Conservation (phyloP, 2,113 vertebrate genomes). For the Perca flavescens region DNA sequence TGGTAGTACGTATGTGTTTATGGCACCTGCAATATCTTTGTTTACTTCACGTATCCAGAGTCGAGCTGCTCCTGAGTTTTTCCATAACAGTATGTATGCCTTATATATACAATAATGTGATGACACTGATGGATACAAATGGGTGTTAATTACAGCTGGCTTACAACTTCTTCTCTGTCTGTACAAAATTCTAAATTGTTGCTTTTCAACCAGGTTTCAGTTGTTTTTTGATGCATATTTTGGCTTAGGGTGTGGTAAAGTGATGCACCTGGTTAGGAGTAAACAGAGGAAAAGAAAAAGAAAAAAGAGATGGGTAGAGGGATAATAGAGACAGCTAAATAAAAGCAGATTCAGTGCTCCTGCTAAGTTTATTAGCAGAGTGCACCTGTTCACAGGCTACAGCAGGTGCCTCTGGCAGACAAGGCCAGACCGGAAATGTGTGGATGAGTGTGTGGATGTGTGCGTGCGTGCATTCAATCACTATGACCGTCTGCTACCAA, state of each 20-base stretch:
- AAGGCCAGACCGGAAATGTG: slow-evolving; percentile 4
- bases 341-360: slow-evolving; percentile 35
- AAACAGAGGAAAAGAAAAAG: neutral
- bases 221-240: neutral
- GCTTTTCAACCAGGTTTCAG: neutral
- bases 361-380: slow-evolving; percentile 47
- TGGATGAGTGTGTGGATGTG: neutral
- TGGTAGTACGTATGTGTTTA: too few species aligned
- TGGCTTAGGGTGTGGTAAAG: neutral
- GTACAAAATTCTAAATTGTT: neutral
- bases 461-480: slow-evolving; percentile 13
- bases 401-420: slow-evolving; percentile 39
- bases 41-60: too few species aligned
- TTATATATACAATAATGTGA: neutral
- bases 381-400: slow-evolving; percentile 41
- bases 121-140: slow-evolving; percentile 13
- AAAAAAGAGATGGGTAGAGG: neutral
- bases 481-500: slow-evolving; percentile 52
- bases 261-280: slow-evolving; percentile 6
- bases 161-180: neutral
- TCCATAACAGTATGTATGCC: too few species aligned
- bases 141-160: neutral
- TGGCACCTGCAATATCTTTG: too few species aligned
- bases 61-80: too few species aligned
- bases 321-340: slow-evolving; percentile 29